Evolutionary conservation across 2,888 invertebrate genomes (phyloP).

Genomic region (Oscheius myriophilus): DNA sequence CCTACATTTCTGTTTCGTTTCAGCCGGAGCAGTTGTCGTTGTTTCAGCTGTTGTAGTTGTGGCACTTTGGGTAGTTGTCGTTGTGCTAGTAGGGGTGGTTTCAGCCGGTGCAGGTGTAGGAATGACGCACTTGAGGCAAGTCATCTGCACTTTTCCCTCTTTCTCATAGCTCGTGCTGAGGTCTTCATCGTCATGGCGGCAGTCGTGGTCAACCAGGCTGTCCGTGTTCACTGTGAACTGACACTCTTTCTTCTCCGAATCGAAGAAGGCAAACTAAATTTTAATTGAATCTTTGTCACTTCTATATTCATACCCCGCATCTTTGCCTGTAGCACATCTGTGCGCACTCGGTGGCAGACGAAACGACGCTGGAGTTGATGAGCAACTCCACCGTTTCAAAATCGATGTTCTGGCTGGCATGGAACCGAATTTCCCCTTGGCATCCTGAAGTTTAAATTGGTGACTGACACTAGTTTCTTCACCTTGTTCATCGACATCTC

Average conservation of each 20-base stretch:
- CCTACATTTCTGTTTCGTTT: too few species aligned
- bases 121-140: conserved; percentile 33
- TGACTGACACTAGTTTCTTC: not conserved
- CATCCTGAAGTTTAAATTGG: conserved; percentile 31
- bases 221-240: conserved; percentile 58
- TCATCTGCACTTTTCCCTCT: conserved; percentile 32
- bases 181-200: conserved; percentile 17
- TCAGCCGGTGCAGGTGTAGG: conserved; percentile 6
- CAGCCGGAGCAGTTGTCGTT: too few species aligned
- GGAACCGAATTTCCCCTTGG: conserved; percentile 39
- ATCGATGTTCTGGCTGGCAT: conserved; percentile 45
- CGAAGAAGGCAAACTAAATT: conserved; percentile 58
- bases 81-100: not conserved
- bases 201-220: conserved; percentile 43
- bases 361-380: conserved; percentile 48
- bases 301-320: conserved; percentile 51
- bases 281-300: too few species aligned
- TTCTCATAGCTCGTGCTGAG: conserved; percentile 30
- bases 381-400: conserved; percentile 56
- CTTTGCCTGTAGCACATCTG: conserved; percentile 45
- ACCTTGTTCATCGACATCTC: conserved; percentile 23
- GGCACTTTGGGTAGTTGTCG: not conserved
- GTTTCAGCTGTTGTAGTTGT: too few species aligned
- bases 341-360: conserved; percentile 54
- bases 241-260: conserved; percentile 42